Percentiles rank a stretch among this genome's conserved stretches.
Conservation (phyloP, 2,888 invertebrate species). For the Sinhomidia bicolor region DNA sequence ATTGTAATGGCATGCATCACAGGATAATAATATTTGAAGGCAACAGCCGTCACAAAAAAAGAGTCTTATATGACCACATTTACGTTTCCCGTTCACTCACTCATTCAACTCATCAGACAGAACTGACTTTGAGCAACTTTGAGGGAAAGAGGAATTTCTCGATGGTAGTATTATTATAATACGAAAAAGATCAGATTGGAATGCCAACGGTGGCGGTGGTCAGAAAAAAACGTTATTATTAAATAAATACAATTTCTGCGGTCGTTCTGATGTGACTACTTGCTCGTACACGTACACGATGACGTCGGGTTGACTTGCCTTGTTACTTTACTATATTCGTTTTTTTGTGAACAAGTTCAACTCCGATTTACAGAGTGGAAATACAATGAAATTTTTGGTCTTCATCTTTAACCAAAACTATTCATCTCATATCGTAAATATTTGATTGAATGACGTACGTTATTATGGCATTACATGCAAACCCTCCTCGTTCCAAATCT, state of each 20-base stretch:
- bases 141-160: constrained; percentile 3
- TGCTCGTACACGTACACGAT: neutral
- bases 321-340: too few relatives aligned
- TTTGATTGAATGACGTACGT: constrained; percentile 33
- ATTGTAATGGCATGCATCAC: constrained; percentile 40
- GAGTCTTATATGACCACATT: constrained; percentile 43
- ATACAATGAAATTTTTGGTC: constrained; percentile 35
- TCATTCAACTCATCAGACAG: constrained; percentile 5
- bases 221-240: constrained; percentile 42
- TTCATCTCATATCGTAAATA: constrained; percentile 55
- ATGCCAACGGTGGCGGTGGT: constrained; percentile 32
- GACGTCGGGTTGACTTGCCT: neutral
- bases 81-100: constrained; percentile 10
- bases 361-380: neutral
- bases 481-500: neutral
- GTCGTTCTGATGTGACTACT: neutral
- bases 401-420: constrained; percentile 25
- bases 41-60: constrained; percentile 48
- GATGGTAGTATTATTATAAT: neutral
- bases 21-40: constrained; percentile 5
- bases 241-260: constrained; percentile 19
- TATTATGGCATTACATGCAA: neutral
- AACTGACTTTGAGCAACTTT: neutral
- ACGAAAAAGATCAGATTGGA: constrained; percentile 32
- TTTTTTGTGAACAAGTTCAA: neutral